phyloP scores from a whole-genome alignment of 2,888 invertebrate genomes.

The Taenaris catops region DNA sequence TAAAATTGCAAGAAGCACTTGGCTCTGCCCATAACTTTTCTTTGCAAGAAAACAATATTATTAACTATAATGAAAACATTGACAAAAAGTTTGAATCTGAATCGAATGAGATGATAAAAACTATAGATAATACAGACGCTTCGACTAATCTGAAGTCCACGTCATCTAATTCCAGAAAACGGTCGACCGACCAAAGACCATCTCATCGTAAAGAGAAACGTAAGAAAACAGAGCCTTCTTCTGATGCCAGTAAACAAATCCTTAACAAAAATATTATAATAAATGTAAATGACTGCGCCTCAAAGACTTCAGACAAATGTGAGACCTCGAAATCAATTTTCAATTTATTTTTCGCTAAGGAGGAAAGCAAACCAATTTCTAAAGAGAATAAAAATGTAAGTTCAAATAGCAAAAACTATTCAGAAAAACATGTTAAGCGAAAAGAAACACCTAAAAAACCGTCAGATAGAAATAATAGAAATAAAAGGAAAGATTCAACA shows the following conservation, averaged over 20 bases:
- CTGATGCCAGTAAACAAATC: conserved; percentile 34
- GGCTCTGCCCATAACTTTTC: conserved; percentile 16
- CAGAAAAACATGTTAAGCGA: conserved; percentile 63
- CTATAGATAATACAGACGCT: conserved; percentile 32
- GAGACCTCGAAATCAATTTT: conserved; percentile 41
- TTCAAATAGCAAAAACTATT: conserved; percentile 41
- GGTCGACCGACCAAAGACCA: conserved; percentile 59
- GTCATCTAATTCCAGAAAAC: conserved; percentile 48
- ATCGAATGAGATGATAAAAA: conserved; percentile 27
- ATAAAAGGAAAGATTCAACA: conserved; percentile 40
- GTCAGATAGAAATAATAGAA: conserved; percentile 31
- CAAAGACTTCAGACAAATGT: conserved; percentile 39
- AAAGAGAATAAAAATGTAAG: conserved; percentile 40
- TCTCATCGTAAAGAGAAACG: conserved; percentile 71
- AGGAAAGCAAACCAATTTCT: conserved; percentile 26
- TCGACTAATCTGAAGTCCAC: conserved; percentile 28
- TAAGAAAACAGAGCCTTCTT: conserved; percentile 51
- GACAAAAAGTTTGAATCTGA: conserved; percentile 28
- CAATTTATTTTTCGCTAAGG: conserved; percentile 41
- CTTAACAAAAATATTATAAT: conserved; percentile 37
- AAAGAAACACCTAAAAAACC: conserved; percentile 42
- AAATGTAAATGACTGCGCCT: conserved; percentile 35
- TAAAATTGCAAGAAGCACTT: conserved; percentile 4
- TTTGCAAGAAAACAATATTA: conserved; percentile 26
- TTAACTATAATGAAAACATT: conserved; percentile 7